Conservation (phyloP, 30 jellyfish, hydroid and myxozoan genomes). For the Chrysaora quinquecirrha region DNA sequence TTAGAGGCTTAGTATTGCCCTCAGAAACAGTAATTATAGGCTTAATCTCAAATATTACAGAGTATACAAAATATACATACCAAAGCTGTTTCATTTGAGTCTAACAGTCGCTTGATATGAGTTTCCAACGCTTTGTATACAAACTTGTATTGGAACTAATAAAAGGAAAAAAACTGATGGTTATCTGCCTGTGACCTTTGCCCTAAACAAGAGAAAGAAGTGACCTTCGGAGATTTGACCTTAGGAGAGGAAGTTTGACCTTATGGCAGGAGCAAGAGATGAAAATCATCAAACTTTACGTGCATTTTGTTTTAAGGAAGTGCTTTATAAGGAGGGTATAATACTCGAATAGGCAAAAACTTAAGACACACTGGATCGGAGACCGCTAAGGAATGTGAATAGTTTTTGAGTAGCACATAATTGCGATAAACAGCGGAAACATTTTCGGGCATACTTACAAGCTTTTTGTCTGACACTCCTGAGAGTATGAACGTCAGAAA, state of each 20-base stretch:
- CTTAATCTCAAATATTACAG: too few relatives aligned
- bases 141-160: constrained; percentile 79
- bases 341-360: too few relatives aligned
- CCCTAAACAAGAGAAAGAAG: background rate
- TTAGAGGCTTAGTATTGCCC: too few relatives aligned
- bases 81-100: constrained; percentile 22
- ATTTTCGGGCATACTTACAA: too few relatives aligned
- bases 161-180: background rate
- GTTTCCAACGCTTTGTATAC: constrained; percentile 76
- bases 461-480: too few relatives aligned
- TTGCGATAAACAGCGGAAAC: too few relatives aligned
- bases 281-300: background rate
- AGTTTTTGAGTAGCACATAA: too few relatives aligned
- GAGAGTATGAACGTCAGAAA: too few relatives aligned
- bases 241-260: background rate
- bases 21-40: too few relatives aligned
- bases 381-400: too few relatives aligned
- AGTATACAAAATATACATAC: background rate
- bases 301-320: background rate
- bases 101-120: constrained; percentile 35
- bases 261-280: background rate
- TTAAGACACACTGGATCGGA: background rate
- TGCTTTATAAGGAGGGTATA: background rate
- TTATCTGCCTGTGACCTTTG: background rate
- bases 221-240: background rate